These are phyloP conservation scores for Amyelois transitella DNA, from an alignment of 1,140 invertebrate species.

Conservation along the genomic window DNA sequence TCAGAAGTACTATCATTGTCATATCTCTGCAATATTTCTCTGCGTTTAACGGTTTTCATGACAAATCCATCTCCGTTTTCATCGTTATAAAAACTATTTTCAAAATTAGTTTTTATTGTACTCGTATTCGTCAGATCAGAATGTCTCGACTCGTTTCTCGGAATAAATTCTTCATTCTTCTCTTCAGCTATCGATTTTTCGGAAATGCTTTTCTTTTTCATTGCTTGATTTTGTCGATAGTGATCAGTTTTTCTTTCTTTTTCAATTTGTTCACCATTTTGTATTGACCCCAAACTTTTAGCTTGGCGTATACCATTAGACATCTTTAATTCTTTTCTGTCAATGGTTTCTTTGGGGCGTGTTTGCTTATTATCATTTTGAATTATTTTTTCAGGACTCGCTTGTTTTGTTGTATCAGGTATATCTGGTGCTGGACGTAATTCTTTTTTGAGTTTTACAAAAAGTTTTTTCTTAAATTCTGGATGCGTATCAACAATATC, in stretches of 20 bases:
- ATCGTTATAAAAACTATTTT: conserved; percentile 78
- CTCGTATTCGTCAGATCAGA: conserved; percentile 71
- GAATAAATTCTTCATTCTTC: conserved; percentile 62
- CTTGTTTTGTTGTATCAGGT: conserved; percentile 52
- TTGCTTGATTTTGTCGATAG: conserved; percentile 42
- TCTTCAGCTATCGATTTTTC: conserved; percentile 69
- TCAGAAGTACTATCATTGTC: conserved; percentile 77
- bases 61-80: conserved; percentile 77
- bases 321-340: conserved; percentile 65
- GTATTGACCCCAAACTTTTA: conserved; percentile 67
- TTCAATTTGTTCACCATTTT: conserved; percentile 60
- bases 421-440: conserved; percentile 55
- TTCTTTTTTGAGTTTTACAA: conserved; percentile 66
- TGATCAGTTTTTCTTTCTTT: conserved; percentile 51
- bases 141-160: conserved; percentile 67
- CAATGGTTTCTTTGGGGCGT: conserved; percentile 69
- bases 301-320: conserved; percentile 66
- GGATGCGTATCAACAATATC: conserved; percentile 82
- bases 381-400: conserved; percentile 50
- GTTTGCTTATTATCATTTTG: conserved; percentile 42
- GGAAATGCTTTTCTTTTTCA: conserved; percentile 64
- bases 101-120: conserved; percentile 72
- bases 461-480: conserved; percentile 72
- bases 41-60: conserved; percentile 80
- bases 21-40: conserved; percentile 81